These are phyloP conservation scores for Pao palembangensis DNA, from an alignment of 2,113 vertebrate species.

Conservation along the genomic window DNA sequence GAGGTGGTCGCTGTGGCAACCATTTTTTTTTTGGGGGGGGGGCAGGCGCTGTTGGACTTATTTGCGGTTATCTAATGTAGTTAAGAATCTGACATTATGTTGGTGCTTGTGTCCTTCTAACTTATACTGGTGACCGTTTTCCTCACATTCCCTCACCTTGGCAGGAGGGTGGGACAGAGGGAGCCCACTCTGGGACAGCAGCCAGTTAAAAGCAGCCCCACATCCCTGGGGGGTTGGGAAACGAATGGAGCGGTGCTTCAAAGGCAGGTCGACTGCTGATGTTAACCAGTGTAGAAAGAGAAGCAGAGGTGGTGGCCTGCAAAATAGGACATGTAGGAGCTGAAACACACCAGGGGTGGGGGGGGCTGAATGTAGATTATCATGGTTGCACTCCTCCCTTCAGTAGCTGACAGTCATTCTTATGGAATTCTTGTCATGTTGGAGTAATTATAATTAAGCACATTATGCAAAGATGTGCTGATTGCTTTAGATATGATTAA, in stretches of 20 bases:
- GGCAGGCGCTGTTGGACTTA: constrained; percentile 21
- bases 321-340: constrained; percentile 52
- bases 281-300: constrained; percentile 63
- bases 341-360: constrained; percentile 46
- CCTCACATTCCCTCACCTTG: constrained; percentile 56
- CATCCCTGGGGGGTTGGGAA: constrained; percentile 55
- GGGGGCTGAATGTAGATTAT: constrained; percentile 56
- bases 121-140: constrained; percentile 33
- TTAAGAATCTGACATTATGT: constrained; percentile 1
- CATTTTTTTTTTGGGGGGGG: neutral
- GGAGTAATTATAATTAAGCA: constrained; percentile 27
- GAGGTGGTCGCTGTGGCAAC: constrained; percentile 43
- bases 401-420: constrained; percentile 36
- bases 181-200: constrained; percentile 48
- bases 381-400: constrained; percentile 20
- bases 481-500: neutral
- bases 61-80: constrained; percentile 23
- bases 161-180: constrained; percentile 28
- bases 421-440: constrained; percentile 24
- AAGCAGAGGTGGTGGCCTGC: constrained; percentile 47
- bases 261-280: constrained; percentile 63
- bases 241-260: constrained; percentile 62
- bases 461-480: constrained; percentile 22
- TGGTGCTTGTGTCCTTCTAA: constrained; percentile 30
- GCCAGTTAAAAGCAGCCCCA: constrained; percentile 49